phyloP scores from a whole-genome alignment of 2,797 vertebrate species.

The Rhinella marina region DNA sequence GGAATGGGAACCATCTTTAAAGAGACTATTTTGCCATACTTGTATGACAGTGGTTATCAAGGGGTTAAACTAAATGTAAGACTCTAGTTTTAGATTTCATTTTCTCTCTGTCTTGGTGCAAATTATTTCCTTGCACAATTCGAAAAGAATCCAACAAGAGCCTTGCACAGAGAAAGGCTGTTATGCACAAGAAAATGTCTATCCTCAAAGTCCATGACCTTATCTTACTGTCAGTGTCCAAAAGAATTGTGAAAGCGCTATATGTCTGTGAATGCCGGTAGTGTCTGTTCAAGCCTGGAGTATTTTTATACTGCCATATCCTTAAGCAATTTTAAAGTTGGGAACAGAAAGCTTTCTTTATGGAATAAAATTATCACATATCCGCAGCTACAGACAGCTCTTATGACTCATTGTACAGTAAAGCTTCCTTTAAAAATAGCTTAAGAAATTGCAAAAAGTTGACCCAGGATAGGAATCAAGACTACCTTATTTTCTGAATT shows the following conservation, averaged over 20 bases:
- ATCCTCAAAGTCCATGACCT: constrained; percentile 13
- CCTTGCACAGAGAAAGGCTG: not conserved
- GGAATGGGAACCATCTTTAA: too few species aligned
- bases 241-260: constrained; percentile 6
- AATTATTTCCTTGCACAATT: not conserved
- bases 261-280: constrained; percentile 3
- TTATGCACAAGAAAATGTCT: not conserved
- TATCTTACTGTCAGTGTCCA: constrained; percentile 8
- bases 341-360: constrained; percentile 9
- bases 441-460: not conserved
- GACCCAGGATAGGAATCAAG: not conserved
- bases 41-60: too few species aligned
- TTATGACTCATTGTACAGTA: not conserved
- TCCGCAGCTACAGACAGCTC: not conserved
- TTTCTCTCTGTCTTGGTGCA: not conserved
- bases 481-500: not conserved
- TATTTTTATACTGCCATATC: constrained; percentile 7
- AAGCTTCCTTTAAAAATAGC: constrained; percentile 5
- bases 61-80: not conserved
- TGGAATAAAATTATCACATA: constrained; percentile 19
- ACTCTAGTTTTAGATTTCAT: not conserved
- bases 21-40: too few species aligned
- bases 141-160: not conserved
- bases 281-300: not conserved
- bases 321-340: not conserved